Evolutionary conservation across 2,113 vertebrate species (phyloP), one percentile per base, ranked within the genome.

Genomic region (Colossoma macropomum): DNA sequence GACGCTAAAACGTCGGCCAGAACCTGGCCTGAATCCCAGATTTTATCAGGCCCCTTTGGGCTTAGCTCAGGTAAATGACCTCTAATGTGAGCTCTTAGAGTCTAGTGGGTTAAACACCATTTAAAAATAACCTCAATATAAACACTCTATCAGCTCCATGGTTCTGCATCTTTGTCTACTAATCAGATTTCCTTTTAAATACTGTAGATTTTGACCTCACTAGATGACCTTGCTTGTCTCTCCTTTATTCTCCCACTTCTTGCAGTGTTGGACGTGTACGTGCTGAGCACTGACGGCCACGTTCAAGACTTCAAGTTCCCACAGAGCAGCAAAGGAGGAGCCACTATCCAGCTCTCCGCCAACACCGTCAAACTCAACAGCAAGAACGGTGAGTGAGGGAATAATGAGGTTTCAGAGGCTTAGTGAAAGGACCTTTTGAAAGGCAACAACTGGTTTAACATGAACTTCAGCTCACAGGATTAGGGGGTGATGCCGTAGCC

Each of bases 341-440:
- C 96, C 38, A 95, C 96, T 1, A 97, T 99, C 86, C 97, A 98
- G 77, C 95, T 99, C 19, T 98, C 97, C 11, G 96, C 97, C 77
- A 97, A 96, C 92, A 99, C 97, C 0, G 97, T 99, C 92, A 99
- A 99, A 89, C 96, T 97, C 88, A 99, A 99, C 95, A 99, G 97
- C 91, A 96, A 97, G 89, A 99, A 97, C 0, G 97, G 98, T 99
- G 91, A 95, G 96, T 89, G 50, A 71, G 48, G 30, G 25, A 70
- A 23, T n/a, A 25, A 45, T 63, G 32, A 16, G 27, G 1, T 45
- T 68, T 60, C 27, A 60, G 27, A 69, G 8, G n/a, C 75, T 50
- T 19, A 48, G 75, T 38, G 21, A 1, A 21, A 3, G 7, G 19
- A 25, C 17, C 25, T 50, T 32, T 9, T 30, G 8, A 32, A n/a